phyloP scores from a whole-genome alignment of 2,888 invertebrate genomes.

The Cheilosia pagana region DNA sequence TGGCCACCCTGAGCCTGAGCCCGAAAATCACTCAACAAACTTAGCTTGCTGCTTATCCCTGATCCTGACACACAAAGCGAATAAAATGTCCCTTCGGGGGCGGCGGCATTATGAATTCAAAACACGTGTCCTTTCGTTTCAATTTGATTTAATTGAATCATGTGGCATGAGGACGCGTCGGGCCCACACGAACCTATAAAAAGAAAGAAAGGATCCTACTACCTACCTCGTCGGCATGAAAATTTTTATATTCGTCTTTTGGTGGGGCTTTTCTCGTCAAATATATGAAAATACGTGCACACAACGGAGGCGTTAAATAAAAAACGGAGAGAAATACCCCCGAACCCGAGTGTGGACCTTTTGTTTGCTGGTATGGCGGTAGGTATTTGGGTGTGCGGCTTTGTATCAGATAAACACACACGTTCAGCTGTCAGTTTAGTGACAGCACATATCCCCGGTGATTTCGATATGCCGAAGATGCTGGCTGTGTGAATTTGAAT shows the following conservation, averaged over 20 bases:
- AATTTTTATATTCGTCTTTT: constrained; percentile 57
- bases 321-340: constrained; percentile 23
- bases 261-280: constrained; percentile 61
- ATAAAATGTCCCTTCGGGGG: constrained; percentile 69
- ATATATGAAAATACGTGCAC: constrained; percentile 73
- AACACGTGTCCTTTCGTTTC: constrained; percentile 79
- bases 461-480: constrained; percentile 6
- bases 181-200: constrained; percentile 21
- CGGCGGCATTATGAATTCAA: constrained; percentile 78
- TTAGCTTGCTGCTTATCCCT: constrained; percentile 53
- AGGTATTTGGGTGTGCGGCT: constrained; percentile 25
- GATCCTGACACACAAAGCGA: constrained; percentile 61
- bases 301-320: constrained; percentile 55
- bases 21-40: constrained; percentile 71
- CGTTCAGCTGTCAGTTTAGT: constrained; percentile 58
- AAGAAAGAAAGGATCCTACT: constrained; percentile 68
- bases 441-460: constrained; percentile 40
- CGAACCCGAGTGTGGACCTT: constrained; percentile 22
- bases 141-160: constrained; percentile 84
- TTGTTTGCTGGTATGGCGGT: constrained; percentile 29
- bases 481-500: constrained; percentile 15
- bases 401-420: constrained; percentile 40
- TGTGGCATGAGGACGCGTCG: constrained; percentile 56
- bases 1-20: neutral
- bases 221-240: constrained; percentile 63